Evolutionary conservation across 2,797 vertebrate species (phyloP).

Genomic region (Emydoidea blandingii): DNA sequence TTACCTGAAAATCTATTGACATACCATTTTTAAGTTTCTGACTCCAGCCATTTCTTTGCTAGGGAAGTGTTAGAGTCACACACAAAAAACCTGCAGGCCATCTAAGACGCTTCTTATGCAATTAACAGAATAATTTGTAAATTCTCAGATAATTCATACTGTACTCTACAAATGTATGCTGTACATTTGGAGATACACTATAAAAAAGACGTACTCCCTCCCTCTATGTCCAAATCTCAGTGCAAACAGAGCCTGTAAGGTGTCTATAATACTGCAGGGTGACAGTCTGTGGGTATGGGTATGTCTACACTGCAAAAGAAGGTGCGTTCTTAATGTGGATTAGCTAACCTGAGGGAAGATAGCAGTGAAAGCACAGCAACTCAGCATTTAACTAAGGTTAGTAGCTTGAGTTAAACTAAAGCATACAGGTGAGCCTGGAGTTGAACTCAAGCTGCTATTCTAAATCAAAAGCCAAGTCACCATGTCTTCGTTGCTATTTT

Average conservation of each 20-base stretch:
- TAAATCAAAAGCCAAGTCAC: no score
- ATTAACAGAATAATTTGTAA: background rate
- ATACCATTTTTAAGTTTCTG: background rate
- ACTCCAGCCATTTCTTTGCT: background rate
- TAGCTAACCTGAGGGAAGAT: no score
- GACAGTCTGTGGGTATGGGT: background rate
- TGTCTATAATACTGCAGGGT: background rate
- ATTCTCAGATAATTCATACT: background rate
- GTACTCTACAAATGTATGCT: background rate
- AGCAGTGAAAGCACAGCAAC: no score
- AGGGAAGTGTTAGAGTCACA: background rate
- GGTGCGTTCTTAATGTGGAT: no score
- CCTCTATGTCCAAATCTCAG: background rate
- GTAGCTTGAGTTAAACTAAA: no score
- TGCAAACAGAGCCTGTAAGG: background rate
- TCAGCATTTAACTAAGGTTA: no score
- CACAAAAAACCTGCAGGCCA: background rate
- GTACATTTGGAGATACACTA: background rate
- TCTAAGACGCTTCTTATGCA: background rate
- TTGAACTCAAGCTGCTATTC: no score
- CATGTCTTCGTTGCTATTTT: no score
- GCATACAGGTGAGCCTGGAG: no score
- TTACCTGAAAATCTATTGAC: background rate
- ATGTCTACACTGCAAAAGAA: background rate
- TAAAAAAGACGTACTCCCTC: background rate